A percentile compares a stretch with the other conserved stretches of the same genome.
Conservation (phyloP, 1,140 invertebrate species). For the Brachionus asplanchnoidis region DNA sequence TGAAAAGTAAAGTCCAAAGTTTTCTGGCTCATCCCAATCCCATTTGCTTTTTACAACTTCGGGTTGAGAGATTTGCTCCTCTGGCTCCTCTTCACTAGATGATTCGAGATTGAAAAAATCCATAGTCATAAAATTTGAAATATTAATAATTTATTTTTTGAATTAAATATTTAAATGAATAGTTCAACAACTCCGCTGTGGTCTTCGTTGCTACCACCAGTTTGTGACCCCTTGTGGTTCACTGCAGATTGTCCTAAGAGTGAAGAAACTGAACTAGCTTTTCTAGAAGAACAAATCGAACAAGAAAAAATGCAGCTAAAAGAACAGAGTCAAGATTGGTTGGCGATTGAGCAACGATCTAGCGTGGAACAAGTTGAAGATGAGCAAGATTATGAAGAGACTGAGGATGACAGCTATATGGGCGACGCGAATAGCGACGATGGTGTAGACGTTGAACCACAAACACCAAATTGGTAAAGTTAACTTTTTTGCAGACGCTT, state of each 20-base stretch:
- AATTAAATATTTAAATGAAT: slow-evolving; percentile 13
- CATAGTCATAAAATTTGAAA: background rate
- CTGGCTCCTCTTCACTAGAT: slow-evolving; percentile 1
- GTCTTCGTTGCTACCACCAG: slow-evolving; percentile 21
- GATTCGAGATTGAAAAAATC: slow-evolving; percentile 34
- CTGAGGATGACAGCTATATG: slow-evolving; percentile 28
- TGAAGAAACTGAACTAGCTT: slow-evolving; percentile 34
- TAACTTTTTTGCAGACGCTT: background rate
- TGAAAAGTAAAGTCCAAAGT: slow-evolving; percentile 13
- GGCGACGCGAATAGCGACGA: slow-evolving; percentile 19
- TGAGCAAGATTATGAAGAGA: slow-evolving; percentile 39
- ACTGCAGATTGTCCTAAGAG: slow-evolving; percentile 28
- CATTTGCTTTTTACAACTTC: background rate
- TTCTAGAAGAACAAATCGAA: slow-evolving; percentile 32
- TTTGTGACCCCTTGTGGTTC: slow-evolving; percentile 35
- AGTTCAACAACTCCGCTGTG: slow-evolving; percentile 3
- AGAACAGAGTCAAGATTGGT: slow-evolving; percentile 38
- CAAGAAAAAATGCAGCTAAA: slow-evolving; percentile 36
- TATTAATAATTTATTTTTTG: background rate
- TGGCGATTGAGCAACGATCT: slow-evolving; percentile 8
- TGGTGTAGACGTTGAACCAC: slow-evolving; percentile 19
- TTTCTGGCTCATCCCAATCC: slow-evolving; percentile 30
- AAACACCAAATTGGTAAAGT: slow-evolving; percentile 38
- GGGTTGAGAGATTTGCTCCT: background rate
- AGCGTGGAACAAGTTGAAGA: slow-evolving; percentile 31